These are phyloP conservation scores for Ceratitis capitata DNA, from an alignment of 1,140 invertebrate genomes.

Conservation along the genomic window DNA sequence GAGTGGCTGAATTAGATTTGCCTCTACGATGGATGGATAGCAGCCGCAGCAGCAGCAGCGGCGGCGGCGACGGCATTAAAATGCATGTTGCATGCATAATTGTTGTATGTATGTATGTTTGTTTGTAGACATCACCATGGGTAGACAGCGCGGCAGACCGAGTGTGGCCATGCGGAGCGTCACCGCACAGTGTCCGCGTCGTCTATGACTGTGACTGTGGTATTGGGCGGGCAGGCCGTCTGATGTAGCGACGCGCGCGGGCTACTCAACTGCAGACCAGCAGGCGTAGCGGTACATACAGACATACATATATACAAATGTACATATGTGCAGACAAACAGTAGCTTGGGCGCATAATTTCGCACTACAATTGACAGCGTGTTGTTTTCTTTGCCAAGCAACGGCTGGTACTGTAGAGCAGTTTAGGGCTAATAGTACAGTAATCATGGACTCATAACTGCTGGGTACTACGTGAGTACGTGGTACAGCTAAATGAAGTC, in stretches of 20 bases:
- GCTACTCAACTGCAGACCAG: background rate
- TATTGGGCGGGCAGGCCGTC: background rate
- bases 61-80: background rate
- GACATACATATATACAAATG: too few relatives aligned
- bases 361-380: background rate
- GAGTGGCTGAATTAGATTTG: constrained; percentile 28
- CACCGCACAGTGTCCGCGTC: background rate
- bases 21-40: too few relatives aligned
- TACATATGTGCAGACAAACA: background rate
- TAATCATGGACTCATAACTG: background rate
- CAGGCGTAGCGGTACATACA: constrained; percentile 23
- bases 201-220: background rate
- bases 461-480: background rate
- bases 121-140: constrained; percentile 10
- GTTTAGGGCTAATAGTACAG: background rate
- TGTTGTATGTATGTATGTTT: too few relatives aligned
- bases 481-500: too few relatives aligned
- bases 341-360: background rate
- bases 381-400: background rate
- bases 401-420: background rate
- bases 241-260: background rate
- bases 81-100: constrained; percentile 33
- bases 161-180: background rate
- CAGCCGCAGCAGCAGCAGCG: too few relatives aligned
- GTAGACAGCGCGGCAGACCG: constrained; percentile 13